Conservation (phyloP, 64 coral and sea anemone genomes). For the Trachythela sp. region DNA sequence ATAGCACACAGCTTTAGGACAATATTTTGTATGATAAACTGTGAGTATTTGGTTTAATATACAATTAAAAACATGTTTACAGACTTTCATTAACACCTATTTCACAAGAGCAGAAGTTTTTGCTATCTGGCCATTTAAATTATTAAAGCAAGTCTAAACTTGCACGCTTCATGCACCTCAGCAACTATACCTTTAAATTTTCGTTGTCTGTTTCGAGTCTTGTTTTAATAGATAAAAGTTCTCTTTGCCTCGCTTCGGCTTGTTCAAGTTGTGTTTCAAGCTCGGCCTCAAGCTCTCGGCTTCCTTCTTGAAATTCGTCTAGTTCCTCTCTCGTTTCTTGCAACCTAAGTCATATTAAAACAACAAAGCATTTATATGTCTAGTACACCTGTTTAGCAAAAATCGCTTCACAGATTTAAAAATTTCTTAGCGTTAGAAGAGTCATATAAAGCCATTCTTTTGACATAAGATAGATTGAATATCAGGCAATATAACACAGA, state of each 20-base stretch:
- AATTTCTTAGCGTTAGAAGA: neutral
- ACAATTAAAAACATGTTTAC: neutral
- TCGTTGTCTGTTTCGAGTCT: conserved; percentile 94
- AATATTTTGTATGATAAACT: neutral
- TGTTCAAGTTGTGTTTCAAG: conserved; percentile 96
- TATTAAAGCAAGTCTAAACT: neutral
- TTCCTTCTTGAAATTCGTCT: conserved; percentile 99
- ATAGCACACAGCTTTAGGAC: neutral
- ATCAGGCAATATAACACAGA: conserved; percentile 38
- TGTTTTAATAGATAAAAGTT: conserved; percentile 86
- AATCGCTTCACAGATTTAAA: no score
- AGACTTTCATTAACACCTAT: neutral
- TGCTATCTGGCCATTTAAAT: neutral
- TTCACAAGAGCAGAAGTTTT: neutral
- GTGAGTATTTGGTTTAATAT: neutral
- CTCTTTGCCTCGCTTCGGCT: conserved; percentile 94
- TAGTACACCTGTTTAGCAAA: conserved; percentile 11
- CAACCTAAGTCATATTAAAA: conserved; percentile 60
- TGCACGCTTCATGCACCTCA: neutral
- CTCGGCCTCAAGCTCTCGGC: conserved; percentile 92
- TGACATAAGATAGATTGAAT: neutral
- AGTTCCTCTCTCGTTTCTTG: conserved; percentile 99
- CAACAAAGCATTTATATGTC: conserved; percentile 17
- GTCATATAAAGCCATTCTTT: neutral
- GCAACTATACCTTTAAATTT: conserved; percentile 75